A percentile compares a stretch with the other conserved stretches of the same genome.
Conservation (phyloP, 2,888 invertebrate species). For the Antheraea assamensis region DNA sequence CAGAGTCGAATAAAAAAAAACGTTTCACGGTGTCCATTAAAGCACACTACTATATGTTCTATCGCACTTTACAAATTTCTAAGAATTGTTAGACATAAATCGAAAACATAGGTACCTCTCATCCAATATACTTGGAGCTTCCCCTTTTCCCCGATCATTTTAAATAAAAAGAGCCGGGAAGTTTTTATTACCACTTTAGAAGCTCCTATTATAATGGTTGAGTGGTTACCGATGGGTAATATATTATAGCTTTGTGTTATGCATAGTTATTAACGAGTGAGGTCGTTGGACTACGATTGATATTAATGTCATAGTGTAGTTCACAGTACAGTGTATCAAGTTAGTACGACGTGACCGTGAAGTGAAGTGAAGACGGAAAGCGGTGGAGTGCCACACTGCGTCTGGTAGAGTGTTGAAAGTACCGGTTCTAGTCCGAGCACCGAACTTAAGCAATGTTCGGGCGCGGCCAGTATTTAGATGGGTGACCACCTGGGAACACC, state of each 20-base stretch:
- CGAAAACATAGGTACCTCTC: not conserved
- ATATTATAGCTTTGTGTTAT: slow-evolving; percentile 58
- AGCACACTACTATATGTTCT: not conserved
- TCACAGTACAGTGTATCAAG: not conserved
- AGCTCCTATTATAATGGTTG: slow-evolving; percentile 52
- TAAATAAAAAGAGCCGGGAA: not conserved
- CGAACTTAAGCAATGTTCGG: no score
- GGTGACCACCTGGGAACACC: no score
- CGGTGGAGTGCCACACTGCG: no score
- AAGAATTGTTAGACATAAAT: slow-evolving; percentile 19
- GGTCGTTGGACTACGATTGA: slow-evolving; percentile 7
- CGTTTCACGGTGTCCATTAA: not conserved
- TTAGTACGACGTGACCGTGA: not conserved
- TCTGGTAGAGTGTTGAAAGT: no score
- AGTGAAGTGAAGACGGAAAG: no score
- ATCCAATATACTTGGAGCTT: not conserved
- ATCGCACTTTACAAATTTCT: slow-evolving; percentile 9
- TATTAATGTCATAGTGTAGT: not conserved
- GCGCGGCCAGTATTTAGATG: no score
- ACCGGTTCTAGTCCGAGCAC: no score
- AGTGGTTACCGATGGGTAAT: slow-evolving; percentile 59
- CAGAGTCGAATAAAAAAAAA: not conserved
- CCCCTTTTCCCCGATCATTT: not conserved
- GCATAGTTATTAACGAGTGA: slow-evolving; percentile 54
- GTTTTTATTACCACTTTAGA: slow-evolving; percentile 30